Evolutionary conservation across 1,140 invertebrate species (phyloP).

Genomic region (Drosophila sulfurigaster): DNA sequence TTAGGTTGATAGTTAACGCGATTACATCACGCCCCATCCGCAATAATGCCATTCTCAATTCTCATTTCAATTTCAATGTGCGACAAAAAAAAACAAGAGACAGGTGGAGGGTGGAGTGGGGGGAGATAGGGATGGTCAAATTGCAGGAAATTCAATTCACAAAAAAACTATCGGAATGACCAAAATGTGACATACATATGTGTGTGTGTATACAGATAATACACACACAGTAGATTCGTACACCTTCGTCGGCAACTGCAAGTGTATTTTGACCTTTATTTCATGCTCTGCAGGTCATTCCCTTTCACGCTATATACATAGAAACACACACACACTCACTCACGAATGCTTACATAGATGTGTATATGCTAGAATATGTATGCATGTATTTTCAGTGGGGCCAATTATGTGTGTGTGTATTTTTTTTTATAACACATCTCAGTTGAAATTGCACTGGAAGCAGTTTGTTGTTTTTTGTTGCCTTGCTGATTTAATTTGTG

Average conservation of each 20-base stretch:
- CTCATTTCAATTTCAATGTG: conserved; percentile 32
- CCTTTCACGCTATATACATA: conserved; percentile 54
- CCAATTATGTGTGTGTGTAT: conserved; percentile 39
- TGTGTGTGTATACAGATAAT: conserved; percentile 3
- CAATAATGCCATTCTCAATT: conserved; percentile 32
- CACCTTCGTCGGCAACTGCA: conserved; percentile 1
- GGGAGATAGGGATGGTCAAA: conserved; percentile 48
- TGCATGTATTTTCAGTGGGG: conserved; percentile 6
- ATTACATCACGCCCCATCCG: conserved; percentile 73
- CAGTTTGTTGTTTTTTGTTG: conserved; percentile 1
- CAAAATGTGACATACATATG: conserved; percentile 25
- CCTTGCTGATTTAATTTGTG: conserved; percentile 40
- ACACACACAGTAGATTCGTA: conserved; percentile 8
- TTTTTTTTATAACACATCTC: conserved; percentile 28
- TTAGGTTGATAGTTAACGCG: conserved; percentile 59
- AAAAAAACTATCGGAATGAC: conserved; percentile 52
- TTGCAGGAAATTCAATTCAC: conserved; percentile 81
- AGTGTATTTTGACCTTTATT: conserved; percentile 77
- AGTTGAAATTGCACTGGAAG: conserved; percentile 24
- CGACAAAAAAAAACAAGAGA: conserved; percentile 6
- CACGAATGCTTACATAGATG: not conserved
- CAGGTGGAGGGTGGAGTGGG: conserved; percentile 7
- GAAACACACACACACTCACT: conserved; percentile 9
- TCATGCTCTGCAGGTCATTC: conserved; percentile 69
- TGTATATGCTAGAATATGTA: not conserved